phyloP scores from a whole-genome alignment of 2,888 invertebrate species.

The Asteroscopus sphinx region DNA sequence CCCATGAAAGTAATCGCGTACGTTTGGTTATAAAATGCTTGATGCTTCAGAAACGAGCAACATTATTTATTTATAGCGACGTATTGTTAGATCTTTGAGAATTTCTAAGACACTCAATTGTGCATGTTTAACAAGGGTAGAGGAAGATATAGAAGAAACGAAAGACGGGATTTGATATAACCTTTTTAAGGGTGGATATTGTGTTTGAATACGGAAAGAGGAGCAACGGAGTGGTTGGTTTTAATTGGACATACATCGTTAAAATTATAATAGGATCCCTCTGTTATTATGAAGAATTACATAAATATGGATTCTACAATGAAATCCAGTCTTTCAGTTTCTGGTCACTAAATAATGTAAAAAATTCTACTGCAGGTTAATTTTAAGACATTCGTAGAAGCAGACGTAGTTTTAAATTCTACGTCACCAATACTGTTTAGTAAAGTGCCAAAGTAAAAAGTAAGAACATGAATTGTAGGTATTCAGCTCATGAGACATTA shows the following conservation, averaged over 20 bases:
- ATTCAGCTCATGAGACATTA: too few species aligned
- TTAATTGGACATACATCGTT: conserved; percentile 33
- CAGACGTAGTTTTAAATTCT: too few species aligned
- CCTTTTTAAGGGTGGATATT: conserved; percentile 7
- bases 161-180: conserved; percentile 8
- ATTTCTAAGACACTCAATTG: conserved; percentile 23
- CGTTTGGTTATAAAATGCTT: conserved; percentile 37
- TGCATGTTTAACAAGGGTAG: conserved; percentile 34
- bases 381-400: too few species aligned
- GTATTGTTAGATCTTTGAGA: conserved; percentile 32
- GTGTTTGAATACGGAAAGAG: conserved; percentile 9
- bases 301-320: too few species aligned
- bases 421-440: too few species aligned
- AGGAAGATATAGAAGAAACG: conserved; percentile 4
- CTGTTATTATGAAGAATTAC: too few species aligned
- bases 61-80: conserved; percentile 46
- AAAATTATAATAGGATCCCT: conserved; percentile 8
- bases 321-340: too few species aligned
- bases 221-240: conserved; percentile 2
- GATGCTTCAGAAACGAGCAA: conserved; percentile 28
- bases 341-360: too few species aligned
- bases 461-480: too few species aligned
- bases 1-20: conserved; percentile 34
- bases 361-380: too few species aligned
- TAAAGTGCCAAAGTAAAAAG: too few species aligned